Percentiles rank a stretch among this genome's conserved stretches.
These are phyloP conservation scores for Hylia prasina DNA, from an alignment of 2,113 vertebrate genomes.

Conservation along the genomic window DNA sequence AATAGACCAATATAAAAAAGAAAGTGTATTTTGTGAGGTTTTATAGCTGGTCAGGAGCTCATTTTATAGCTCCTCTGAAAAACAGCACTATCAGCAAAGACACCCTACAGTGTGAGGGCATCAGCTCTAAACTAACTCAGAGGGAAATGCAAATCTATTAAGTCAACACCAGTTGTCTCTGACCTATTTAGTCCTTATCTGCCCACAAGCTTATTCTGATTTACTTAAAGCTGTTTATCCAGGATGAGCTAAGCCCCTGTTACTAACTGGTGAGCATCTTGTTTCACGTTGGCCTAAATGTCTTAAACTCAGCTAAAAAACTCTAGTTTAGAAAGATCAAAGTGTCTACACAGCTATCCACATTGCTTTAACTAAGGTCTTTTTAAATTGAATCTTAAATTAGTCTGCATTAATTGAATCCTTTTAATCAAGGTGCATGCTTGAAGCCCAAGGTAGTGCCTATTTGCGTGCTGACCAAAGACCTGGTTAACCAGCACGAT, in stretches of 20 bases:
- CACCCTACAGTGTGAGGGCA: constrained; percentile 32
- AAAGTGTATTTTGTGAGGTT: not conserved
- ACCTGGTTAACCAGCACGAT: not conserved
- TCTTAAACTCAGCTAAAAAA: constrained; percentile 56
- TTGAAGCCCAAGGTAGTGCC: not conserved
- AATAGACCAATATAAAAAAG: not conserved
- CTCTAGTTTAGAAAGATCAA: constrained; percentile 29
- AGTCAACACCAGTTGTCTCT: constrained; percentile 62
- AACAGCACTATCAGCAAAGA: constrained; percentile 44
- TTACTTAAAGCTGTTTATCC: constrained; percentile 59
- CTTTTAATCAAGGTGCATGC: constrained; percentile 34
- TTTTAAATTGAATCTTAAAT: constrained; percentile 36
- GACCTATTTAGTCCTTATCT: constrained; percentile 62
- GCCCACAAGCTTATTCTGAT: constrained; percentile 54
- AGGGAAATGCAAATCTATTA: constrained; percentile 61
- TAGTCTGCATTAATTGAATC: constrained; percentile 32
- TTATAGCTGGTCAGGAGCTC: constrained; percentile 13
- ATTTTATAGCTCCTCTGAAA: constrained; percentile 23
- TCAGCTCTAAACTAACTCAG: constrained; percentile 50
- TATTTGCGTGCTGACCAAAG: constrained; percentile 10
- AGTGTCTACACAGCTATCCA: constrained; percentile 17
- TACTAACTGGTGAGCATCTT: constrained; percentile 54
- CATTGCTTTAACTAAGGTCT: constrained; percentile 30
- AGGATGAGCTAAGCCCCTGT: constrained; percentile 44
- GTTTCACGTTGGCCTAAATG: constrained; percentile 46